Evolutionary conservation across 2,888 invertebrate genomes (phyloP), one percentile per base, ranked within the genome.

Genomic region (Craniophora ligustri): DNA sequence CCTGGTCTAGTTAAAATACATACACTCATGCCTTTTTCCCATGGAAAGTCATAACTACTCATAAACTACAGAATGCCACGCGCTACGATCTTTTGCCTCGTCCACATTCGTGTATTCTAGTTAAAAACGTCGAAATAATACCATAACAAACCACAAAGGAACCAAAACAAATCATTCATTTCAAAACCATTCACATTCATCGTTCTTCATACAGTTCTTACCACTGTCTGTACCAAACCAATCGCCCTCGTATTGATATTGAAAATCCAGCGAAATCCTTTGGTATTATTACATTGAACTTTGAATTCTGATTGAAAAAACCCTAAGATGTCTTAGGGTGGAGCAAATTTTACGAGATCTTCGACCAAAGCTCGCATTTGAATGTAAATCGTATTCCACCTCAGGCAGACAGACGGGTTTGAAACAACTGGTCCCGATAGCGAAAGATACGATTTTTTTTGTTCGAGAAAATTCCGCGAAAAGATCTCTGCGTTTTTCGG

Each of bases 251-350:
- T 42, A 49, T 50, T 53, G 28, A 48, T 34, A 61, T 66, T 47
- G 30, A 36, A 38, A 40, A 67, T 44, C 34, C 28, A 14, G 16
- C 49, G 45, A 47, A 69, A 49, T 28, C 42, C 36, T 16, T n/a
- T 13, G 7, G 36, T 56, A 61, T 68, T 61, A 66, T 65, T 66
- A 55, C 59, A 45, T 49, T 21, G 34, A 59, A 57, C 35, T 62
- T 66, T 44, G 61, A 62, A 59, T 69, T 57, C 67, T 73, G 71
- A 72, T 72, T 70, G 67, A 63, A 72, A 73, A 70, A 55, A 39
- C 60, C 46, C 36, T 60, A 62, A 69, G 47, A 59, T 35, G 48
- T 47, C 48, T 42, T 23, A 40, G 54, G 49, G 39, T 11, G 40
- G 34, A 65, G 50, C 60, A 72, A 70, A 69, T 70, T 69, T 69